Base-by-base conservation (phyloP, 2,888 invertebrate species). In the Blomia tropicalis region DNA sequence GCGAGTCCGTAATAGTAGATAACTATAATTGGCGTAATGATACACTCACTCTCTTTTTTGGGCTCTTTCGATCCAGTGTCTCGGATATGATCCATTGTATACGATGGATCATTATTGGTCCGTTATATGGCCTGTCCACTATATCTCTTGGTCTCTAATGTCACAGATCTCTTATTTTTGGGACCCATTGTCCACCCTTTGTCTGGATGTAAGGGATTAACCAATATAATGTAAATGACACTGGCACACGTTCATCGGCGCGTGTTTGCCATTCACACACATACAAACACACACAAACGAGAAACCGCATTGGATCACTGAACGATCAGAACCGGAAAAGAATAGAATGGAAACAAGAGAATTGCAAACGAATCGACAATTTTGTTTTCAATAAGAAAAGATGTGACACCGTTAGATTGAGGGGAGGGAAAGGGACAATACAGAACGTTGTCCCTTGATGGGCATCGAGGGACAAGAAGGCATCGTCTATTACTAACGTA, bases 1-100 rank as follows among this genome's bases (percentile, higher is more conserved):
- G n/a, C n/a, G n/a, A n/a, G n/a, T n/a, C n/a, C n/a, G n/a, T n/a
- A n/a, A n/a, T n/a, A 62, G 62, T 62, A 54, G 62, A 62, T 62
- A 62, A 47, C 51, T 47, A 47, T 47, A 47, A 47, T 47, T 47
- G 51, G 7, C 7, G 51, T 47, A 47, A 47, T 47, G 51, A 47
- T 47, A 47, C 27, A 47, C 51, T 47, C n/a, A n/a, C n/a, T n/a
- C n/a, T n/a, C n/a, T n/a, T n/a, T n/a, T n/a, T 27, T n/a, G 27
- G n/a, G 51, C n/a, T n/a, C 51, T 7, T 7, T 47, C 36, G 7
- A 17, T 7, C 51, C 51, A 47, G 7, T 47, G n/a, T 47, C n/a
- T 11, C 51, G 7, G 51, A 7, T 14, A 47, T n/a, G n/a, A n/a
- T n/a, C n/a, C n/a, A n/a, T n/a, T n/a, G n/a, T n/a, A n/a, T 47